phyloP scores from a whole-genome alignment of 2,888 invertebrate genomes.

The Hirudinaria manillensis region DNA sequence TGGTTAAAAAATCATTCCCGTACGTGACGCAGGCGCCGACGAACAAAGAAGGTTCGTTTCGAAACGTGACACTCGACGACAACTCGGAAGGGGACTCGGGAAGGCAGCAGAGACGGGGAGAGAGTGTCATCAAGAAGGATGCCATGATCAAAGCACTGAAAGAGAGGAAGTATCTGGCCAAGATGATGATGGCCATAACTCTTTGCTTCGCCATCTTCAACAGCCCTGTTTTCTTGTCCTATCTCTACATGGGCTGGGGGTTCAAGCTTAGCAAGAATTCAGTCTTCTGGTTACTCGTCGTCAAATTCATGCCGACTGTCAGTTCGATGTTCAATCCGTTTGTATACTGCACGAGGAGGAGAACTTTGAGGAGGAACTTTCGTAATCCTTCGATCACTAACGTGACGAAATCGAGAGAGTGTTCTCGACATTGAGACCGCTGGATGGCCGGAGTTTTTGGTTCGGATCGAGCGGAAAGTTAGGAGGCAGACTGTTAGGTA shows the following conservation, averaged over 20 bases:
- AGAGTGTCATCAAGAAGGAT: background rate
- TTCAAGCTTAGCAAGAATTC: conserved; percentile 30
- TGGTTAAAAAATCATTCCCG: background rate
- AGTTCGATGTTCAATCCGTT: conserved; percentile 37
- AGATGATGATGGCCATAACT: conserved; percentile 37
- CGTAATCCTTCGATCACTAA: no score
- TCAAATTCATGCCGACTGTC: conserved; percentile 36
- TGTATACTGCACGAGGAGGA: conserved; percentile 31
- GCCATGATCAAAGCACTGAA: conserved; percentile 28
- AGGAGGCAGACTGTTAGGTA: no score
- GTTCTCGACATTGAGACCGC: no score
- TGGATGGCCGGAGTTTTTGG: no score
- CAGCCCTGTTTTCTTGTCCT: conserved; percentile 35
- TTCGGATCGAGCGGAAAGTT: no score
- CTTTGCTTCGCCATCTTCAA: conserved; percentile 35
- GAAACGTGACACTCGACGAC: background rate
- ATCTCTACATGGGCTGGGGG: conserved; percentile 31
- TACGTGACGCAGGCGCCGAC: background rate
- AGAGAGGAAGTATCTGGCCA: conserved; percentile 36
- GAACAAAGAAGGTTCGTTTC: background rate
- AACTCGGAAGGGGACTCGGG: background rate
- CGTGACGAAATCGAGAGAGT: no score
- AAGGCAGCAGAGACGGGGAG: background rate
- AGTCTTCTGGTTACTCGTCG: conserved; percentile 35
- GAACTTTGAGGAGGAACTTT: conserved; percentile 18